These are phyloP conservation scores for Cephus pulcher DNA, from an alignment of 2,888 invertebrate species.

Conservation along the genomic window DNA sequence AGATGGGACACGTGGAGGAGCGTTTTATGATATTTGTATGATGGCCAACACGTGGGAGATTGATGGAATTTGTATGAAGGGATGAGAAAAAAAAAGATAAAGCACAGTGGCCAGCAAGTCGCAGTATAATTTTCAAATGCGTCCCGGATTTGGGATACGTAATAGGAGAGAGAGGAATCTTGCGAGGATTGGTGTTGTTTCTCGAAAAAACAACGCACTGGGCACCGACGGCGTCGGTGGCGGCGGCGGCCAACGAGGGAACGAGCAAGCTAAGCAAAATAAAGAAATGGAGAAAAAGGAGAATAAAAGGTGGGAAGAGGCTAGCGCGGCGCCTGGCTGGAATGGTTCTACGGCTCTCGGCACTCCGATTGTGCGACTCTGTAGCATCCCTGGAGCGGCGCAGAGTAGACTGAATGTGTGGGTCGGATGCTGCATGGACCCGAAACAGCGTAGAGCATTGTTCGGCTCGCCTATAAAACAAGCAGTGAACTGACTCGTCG, in stretches of 20 bases:
- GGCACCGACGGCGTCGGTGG: slow-evolving; percentile 1
- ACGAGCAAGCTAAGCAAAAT: slow-evolving; percentile 16
- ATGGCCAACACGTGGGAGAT: not conserved
- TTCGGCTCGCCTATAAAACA: slow-evolving; percentile 14
- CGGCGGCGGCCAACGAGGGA: slow-evolving; percentile 4
- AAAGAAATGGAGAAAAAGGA: slow-evolving; percentile 15
- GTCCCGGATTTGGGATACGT: not conserved
- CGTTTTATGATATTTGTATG: not conserved
- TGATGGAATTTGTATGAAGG: not conserved
- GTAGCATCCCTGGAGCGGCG: slow-evolving; percentile 14
- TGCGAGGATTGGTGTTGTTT: not conserved
- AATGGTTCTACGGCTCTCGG: slow-evolving; percentile 17
- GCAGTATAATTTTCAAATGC: not conserved
- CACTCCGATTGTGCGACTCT: slow-evolving; percentile 20
- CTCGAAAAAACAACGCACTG: not conserved
- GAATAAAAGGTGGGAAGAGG: slow-evolving; percentile 9
- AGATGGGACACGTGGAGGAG: not conserved
- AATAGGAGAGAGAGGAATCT: slow-evolving; percentile 6
- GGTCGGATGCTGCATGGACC: slow-evolving; percentile 18
- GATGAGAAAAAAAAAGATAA: not conserved
- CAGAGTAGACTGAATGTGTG: not conserved
- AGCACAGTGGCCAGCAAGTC: not conserved
- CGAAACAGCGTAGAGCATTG: slow-evolving; percentile 14
- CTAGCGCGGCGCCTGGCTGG: slow-evolving; percentile 24
- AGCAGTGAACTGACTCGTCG: not conserved